These are phyloP conservation scores for Sigmodon hispidus DNA, from an alignment of 2,113 vertebrate genomes.

Conservation along the genomic window DNA sequence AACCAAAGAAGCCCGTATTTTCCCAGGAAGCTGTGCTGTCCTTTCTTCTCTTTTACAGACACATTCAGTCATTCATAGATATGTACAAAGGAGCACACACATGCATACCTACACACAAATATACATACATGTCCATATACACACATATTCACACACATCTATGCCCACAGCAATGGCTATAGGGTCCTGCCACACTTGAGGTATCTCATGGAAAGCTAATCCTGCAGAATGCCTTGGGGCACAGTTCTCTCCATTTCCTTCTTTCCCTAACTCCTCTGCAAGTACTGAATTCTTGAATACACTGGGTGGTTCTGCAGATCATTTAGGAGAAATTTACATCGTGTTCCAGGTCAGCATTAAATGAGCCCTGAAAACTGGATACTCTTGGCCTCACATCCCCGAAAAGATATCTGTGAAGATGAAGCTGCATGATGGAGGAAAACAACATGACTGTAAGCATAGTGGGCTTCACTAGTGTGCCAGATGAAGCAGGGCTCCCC, in stretches of 20 bases:
- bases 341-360: neutral
- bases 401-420: neutral
- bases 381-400: neutral
- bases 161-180: neutral
- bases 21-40: neutral
- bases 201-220: too few relatives aligned
- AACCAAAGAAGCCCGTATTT: neutral
- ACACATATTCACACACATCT: neutral
- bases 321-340: neutral
- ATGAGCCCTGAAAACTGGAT: neutral
- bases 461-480: neutral
- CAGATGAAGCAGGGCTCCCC: neutral
- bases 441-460: neutral
- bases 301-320: neutral
- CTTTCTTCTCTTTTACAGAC: rapidly evolving
- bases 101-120: neutral
- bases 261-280: neutral
- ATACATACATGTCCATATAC: rapidly evolving
- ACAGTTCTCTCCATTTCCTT: neutral
- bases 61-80: neutral
- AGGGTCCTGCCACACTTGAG: rapidly evolving
- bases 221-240: neutral
- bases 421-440: too few relatives aligned
- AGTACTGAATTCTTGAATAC: neutral
- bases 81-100: neutral